These are phyloP conservation scores for Apotomis turbidana DNA, from an alignment of 2,888 invertebrate species.

Conservation along the genomic window DNA sequence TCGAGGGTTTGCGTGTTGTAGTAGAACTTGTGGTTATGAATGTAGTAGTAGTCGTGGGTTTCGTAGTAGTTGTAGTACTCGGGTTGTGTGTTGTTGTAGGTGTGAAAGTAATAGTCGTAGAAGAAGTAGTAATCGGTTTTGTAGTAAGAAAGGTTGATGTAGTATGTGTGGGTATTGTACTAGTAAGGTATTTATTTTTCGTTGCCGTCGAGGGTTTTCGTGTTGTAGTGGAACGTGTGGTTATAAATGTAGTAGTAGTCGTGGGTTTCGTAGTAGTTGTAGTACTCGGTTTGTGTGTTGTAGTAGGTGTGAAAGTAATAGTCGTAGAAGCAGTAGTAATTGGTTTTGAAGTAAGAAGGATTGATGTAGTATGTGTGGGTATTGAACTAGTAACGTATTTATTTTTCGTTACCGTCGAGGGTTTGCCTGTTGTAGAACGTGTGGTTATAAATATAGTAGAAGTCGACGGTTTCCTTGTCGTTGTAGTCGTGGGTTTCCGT, in stretches of 20 bases:
- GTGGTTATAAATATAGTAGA: neutral
- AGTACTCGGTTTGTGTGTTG: neutral
- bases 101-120: conserved; percentile 9
- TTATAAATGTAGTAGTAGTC: neutral
- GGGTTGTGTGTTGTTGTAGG: neutral
- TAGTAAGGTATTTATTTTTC: neutral
- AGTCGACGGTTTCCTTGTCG: neutral
- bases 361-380: neutral
- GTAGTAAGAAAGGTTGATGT: neutral
- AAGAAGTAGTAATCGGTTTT: neutral
- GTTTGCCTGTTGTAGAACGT: neutral
- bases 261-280: neutral
- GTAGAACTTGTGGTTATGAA: neutral
- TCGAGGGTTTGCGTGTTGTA: neutral
- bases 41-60: neutral
- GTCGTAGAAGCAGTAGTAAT: neutral
- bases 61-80: conserved; percentile 1
- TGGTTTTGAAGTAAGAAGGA: neutral
- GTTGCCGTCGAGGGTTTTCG: neutral
- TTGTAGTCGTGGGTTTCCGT: neutral
- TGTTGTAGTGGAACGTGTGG: neutral
- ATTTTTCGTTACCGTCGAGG: neutral
- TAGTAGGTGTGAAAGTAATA: conserved; percentile 4
- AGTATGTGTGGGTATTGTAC: neutral
- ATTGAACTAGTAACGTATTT: conserved; percentile 1